Percentiles rank a stretch among this genome's conserved stretches.
Evolutionary conservation across 2,888 invertebrate species (phyloP).

Genomic region (Tenthredo livida): DNA sequence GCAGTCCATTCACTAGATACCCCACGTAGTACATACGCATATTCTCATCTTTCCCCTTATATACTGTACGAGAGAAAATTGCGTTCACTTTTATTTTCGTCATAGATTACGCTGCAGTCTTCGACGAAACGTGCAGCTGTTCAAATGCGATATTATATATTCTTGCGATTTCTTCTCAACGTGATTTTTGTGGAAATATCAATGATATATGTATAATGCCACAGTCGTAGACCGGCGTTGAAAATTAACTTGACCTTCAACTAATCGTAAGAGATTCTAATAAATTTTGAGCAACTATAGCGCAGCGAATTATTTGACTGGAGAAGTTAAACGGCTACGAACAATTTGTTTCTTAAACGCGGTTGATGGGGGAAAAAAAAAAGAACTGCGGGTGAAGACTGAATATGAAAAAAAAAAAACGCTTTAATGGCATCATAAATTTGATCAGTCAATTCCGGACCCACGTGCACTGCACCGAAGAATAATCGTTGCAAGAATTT

Average conservation of each 20-base stretch:
- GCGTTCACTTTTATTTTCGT: background rate
- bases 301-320: constrained; percentile 23
- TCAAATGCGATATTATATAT: background rate
- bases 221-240: background rate
- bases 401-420: background rate
- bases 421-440: constrained; percentile 25
- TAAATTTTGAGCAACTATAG: constrained; percentile 11
- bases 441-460: constrained; percentile 21
- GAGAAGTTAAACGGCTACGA: background rate
- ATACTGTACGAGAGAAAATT: background rate
- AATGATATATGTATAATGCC: background rate
- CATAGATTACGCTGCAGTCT: background rate
- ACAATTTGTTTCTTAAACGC: constrained; percentile 2
- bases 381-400: constrained; percentile 1
- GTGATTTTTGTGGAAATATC: background rate
- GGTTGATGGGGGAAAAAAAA: constrained; percentile 26
- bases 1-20: background rate
- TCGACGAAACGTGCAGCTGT: background rate
- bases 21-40: background rate
- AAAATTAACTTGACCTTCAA: background rate
- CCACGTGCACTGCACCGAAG: background rate
- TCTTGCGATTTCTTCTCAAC: background rate
- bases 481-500: background rate
- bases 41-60: background rate
- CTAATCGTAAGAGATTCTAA: background rate